phyloP scores from a whole-genome alignment of 2,888 invertebrate species.

The Rhagonycha lutea region DNA sequence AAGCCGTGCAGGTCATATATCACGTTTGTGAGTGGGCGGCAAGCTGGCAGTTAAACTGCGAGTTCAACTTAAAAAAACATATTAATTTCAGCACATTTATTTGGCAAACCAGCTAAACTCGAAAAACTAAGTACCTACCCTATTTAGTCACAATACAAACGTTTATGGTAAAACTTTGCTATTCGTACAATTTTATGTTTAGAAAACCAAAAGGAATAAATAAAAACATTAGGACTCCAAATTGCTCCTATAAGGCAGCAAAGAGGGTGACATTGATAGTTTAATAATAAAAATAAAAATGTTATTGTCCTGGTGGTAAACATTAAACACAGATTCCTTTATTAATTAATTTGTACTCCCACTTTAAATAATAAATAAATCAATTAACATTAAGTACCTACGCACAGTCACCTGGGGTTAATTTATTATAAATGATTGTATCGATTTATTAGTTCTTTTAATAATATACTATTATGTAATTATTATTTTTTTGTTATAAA shows the following conservation, averaged over 20 bases:
- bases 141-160: neutral
- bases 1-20: slow-evolving; percentile 15
- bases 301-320: neutral
- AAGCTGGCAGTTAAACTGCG: slow-evolving; percentile 14
- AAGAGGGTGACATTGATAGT: too few species aligned
- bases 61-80: slow-evolving; percentile 13
- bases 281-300: neutral
- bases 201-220: neutral
- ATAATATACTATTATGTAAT: too few species aligned
- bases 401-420: neutral
- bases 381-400: neutral
- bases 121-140: neutral
- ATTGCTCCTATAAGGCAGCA: neutral
- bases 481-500: too few species aligned
- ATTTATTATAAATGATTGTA: neutral
- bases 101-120: neutral
- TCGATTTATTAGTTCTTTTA: too few species aligned
- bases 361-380: neutral
- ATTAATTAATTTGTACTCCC: neutral
- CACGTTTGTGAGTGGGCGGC: slow-evolving; percentile 16
- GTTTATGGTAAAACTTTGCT: neutral
- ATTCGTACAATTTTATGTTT: neutral
- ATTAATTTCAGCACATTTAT: neutral
- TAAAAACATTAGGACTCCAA: neutral
- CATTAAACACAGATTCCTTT: neutral